Evolutionary conservation across 2,113 vertebrate species (phyloP).

Genomic region (Eurystomus gularis): DNA sequence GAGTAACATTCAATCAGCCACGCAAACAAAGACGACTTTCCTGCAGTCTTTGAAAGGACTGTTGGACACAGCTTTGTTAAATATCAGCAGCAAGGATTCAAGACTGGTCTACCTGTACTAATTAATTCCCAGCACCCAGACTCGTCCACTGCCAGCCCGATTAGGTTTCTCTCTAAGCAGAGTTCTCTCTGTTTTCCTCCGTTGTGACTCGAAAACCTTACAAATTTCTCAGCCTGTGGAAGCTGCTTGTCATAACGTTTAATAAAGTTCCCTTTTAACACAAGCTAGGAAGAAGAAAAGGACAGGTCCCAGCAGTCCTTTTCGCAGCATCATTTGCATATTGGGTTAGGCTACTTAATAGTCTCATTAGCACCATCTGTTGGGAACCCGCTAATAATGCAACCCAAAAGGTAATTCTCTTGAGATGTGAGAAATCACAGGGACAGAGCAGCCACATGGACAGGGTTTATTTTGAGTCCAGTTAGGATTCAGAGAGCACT

Average conservation of each 20-base stretch:
- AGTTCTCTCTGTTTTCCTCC: not conserved
- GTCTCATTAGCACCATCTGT: constrained; percentile 58
- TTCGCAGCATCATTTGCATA: constrained; percentile 25
- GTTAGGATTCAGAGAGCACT: not conserved
- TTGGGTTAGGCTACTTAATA: constrained; percentile 39
- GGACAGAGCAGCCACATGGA: not conserved
- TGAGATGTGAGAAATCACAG: not conserved
- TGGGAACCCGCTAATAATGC: constrained; percentile 48
- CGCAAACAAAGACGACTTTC: constrained; percentile 73
- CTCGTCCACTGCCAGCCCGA: not conserved
- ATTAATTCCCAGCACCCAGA: not conserved
- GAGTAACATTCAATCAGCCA: constrained; percentile 53
- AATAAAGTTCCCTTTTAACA: constrained; percentile 6
- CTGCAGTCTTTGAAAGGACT: constrained; percentile 64
- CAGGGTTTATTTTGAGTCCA: not conserved
- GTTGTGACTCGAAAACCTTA: not conserved
- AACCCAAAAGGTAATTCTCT: not conserved
- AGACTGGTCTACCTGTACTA: constrained; percentile 42
- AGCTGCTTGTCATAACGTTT: not conserved
- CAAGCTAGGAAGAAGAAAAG: not conserved
- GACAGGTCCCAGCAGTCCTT: constrained; percentile 22
- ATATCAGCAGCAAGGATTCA: constrained; percentile 35
- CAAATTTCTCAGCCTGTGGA: not conserved
- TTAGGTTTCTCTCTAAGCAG: constrained; percentile 24
- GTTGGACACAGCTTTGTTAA: constrained; percentile 63